Conservation (phyloP, 2,113 vertebrate genomes). For the Erythrocebus patas region DNA sequence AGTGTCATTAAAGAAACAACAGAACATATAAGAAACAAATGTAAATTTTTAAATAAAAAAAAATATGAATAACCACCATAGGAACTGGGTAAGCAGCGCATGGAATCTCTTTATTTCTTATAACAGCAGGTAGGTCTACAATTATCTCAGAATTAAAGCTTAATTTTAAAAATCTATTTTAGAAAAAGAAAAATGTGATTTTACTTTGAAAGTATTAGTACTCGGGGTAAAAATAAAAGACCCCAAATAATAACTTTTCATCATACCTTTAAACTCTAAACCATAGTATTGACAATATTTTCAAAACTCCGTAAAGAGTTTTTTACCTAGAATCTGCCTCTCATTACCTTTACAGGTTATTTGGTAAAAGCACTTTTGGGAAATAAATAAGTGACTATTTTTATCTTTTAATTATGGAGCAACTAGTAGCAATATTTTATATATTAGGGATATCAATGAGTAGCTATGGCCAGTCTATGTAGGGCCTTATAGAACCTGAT, state of each 20-base stretch:
- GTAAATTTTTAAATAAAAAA: not conserved
- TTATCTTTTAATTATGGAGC: not conserved
- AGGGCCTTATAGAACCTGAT: not conserved
- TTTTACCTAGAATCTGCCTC: not conserved
- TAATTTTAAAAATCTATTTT: not conserved
- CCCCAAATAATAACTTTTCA: not conserved
- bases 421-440: not conserved
- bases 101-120: not conserved
- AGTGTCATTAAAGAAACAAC: not conserved
- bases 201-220: not conserved
- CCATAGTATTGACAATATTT: not conserved
- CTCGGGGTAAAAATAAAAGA: not conserved
- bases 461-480: not conserved
- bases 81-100: not conserved
- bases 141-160: not conserved
- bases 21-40: not conserved
- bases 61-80: not conserved
- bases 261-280: not conserved
- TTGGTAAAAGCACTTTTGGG: not conserved
- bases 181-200: not conserved
- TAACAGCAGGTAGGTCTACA: not conserved
- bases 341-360: not conserved
- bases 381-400: not conserved
- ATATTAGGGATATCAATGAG: not conserved
- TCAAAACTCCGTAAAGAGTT: not conserved